Percentiles rank a stretch among this genome's conserved stretches.
Conservation (phyloP, 2,888 invertebrate species). For the Taenaris catops region DNA sequence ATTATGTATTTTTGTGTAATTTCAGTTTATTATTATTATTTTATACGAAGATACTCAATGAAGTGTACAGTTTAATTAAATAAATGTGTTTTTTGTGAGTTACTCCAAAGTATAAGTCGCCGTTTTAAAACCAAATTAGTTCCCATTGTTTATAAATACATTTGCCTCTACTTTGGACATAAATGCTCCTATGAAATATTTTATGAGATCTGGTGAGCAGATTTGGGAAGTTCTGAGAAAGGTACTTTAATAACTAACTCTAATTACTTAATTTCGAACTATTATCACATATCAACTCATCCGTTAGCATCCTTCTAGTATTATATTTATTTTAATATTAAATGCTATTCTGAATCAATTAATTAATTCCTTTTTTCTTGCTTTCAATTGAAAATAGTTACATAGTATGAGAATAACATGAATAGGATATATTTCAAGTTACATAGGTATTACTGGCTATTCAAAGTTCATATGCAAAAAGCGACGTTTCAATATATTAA, state of each 20-base stretch:
- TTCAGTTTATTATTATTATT: no score
- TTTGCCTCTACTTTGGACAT: no score
- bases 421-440: constrained; percentile 10
- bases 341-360: constrained; percentile 8
- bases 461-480: constrained; percentile 13
- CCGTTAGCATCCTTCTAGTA: constrained; percentile 34
- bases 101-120: no score
- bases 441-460: constrained; percentile 11
- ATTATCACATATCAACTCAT: constrained; percentile 69
- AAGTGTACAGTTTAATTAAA: no score
- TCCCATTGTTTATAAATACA: no score
- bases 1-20: no score
- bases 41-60: no score
- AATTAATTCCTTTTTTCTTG: constrained; percentile 4
- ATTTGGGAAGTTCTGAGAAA: constrained; percentile 17
- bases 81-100: no score
- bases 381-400: constrained; percentile 6
- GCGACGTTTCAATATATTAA: constrained; percentile 30
- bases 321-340: constrained; percentile 19
- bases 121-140: no score
- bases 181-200: constrained; percentile 65
- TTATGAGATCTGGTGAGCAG: constrained; percentile 38
- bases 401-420: constrained; percentile 8
- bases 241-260: constrained; percentile 18
- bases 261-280: constrained; percentile 44